phyloP scores from a whole-genome alignment of 2,888 invertebrate species.

The Parapristionchus giblindavisi region DNA sequence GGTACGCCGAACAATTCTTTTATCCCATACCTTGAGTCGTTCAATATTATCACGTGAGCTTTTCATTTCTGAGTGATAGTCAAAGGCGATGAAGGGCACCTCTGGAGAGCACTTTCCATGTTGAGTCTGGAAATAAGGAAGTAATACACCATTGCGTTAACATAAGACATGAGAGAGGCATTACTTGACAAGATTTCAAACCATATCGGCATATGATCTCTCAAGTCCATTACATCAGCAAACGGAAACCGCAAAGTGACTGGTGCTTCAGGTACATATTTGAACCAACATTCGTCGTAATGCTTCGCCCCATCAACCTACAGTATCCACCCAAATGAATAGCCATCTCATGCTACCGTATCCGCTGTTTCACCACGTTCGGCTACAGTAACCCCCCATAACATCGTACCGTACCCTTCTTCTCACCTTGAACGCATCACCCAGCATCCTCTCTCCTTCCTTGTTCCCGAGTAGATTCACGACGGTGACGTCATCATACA shows the following conservation, averaged over 20 bases:
- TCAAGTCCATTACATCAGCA: not conserved
- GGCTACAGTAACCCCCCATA: too few relatives aligned
- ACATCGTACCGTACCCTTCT: too few relatives aligned
- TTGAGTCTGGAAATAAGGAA: conserved; percentile 75
- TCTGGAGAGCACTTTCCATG: conserved; percentile 72
- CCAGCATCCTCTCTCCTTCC: conserved; percentile 94
- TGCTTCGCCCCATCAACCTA: too few relatives aligned
- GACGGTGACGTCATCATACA: conserved; percentile 91
- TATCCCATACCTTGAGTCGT: conserved; percentile 14
- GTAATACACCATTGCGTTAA: too few relatives aligned
- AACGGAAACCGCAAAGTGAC: not conserved
- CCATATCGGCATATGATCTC: not conserved
- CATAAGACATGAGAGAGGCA: too few relatives aligned
- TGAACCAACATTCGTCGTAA: too few relatives aligned
- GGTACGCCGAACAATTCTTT: not conserved
- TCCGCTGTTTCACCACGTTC: too few relatives aligned
- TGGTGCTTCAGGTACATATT: too few relatives aligned
- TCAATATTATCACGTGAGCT: conserved; percentile 43
- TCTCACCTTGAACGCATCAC: conserved; percentile 83
- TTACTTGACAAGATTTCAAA: not conserved
- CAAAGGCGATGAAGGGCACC: conserved; percentile 88
- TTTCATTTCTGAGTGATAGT: conserved; percentile 72
- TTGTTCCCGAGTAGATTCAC: conserved; percentile 90
- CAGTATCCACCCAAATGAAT: too few relatives aligned
- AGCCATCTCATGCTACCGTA: too few relatives aligned